Evolutionary conservation across 2,113 vertebrate species (phyloP).

Genomic region (Aviceda subcristata): DNA sequence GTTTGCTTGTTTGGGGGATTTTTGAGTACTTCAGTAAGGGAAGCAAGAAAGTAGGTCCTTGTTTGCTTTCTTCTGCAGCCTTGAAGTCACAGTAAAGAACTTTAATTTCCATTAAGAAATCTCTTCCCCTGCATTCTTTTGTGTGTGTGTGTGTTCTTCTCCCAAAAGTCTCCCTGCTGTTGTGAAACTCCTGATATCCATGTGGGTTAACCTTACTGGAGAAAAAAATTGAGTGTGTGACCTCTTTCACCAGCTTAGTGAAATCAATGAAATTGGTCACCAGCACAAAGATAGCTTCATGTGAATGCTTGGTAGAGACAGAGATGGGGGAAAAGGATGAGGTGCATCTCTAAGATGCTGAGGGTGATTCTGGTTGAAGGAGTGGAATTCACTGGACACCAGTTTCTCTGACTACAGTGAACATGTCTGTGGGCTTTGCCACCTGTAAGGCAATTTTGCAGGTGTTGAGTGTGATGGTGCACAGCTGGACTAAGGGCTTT

Average conservation of each 20-base stretch:
- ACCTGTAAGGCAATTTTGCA: not conserved
- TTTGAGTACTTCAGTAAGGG: not conserved
- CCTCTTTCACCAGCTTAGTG: not conserved
- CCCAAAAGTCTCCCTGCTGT: not conserved
- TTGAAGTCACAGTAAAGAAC: not conserved
- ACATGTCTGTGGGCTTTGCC: not conserved
- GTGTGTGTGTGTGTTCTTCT: not conserved
- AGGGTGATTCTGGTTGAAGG: not conserved
- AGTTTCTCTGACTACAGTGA: not conserved
- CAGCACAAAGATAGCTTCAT: not conserved
- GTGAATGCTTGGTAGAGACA: not conserved
- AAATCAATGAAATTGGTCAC: not conserved
- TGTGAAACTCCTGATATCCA: not conserved
- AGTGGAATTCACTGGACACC: not conserved
- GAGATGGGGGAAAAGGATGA: not conserved
- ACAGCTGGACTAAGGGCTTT: not conserved
- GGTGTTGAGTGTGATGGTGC: not conserved
- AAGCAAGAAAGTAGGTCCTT: not conserved
- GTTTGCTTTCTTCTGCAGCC: not conserved
- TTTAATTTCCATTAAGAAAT: not conserved
- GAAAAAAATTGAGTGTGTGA: not conserved
- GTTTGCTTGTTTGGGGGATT: not conserved
- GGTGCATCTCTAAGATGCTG: not conserved
- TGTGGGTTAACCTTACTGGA: not conserved
- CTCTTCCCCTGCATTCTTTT: accelerated